These are phyloP conservation scores for Didymodactylos carnosus DNA, from an alignment of 2,888 invertebrate genomes.

Conservation along the genomic window DNA sequence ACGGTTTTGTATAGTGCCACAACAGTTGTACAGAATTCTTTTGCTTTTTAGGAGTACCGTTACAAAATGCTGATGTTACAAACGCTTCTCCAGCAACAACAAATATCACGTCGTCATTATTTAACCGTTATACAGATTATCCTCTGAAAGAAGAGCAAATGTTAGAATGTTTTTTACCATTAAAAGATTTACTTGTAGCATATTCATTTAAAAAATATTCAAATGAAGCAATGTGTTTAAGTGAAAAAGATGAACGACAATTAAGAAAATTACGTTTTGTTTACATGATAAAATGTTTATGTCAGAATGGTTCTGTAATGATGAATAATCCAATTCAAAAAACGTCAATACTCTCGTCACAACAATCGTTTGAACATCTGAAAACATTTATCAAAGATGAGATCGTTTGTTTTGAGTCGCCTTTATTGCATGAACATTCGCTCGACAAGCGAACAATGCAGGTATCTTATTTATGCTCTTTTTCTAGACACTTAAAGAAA, in stretches of 20 bases:
- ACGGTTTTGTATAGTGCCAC: too few relatives aligned
- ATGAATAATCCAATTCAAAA: too few relatives aligned
- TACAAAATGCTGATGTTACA: too few relatives aligned
- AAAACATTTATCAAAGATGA: not conserved
- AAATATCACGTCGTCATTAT: too few relatives aligned
- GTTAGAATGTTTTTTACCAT: conserved; percentile 7
- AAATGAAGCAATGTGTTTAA: too few relatives aligned
- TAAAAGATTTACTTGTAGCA: not conserved
- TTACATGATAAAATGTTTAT: not conserved
- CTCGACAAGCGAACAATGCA: not conserved
- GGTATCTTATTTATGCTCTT: not conserved
- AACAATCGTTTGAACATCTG: not conserved
- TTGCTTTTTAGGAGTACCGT: too few relatives aligned
- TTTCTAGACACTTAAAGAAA: too few relatives aligned
- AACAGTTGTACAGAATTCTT: too few relatives aligned
- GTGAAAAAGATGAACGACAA: not conserved
- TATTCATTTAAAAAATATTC: conserved; percentile 4
- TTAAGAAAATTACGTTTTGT: not conserved
- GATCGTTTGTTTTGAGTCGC: not conserved
- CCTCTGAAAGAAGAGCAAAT: conserved; percentile 1
- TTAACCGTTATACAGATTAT: not conserved
- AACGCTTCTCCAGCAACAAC: too few relatives aligned
- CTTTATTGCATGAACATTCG: too few relatives aligned
- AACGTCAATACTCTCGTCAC: too few relatives aligned
- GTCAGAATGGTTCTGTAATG: not conserved